phyloP scores from a whole-genome alignment of 2,888 invertebrate species.

The Brachyptera risi region DNA sequence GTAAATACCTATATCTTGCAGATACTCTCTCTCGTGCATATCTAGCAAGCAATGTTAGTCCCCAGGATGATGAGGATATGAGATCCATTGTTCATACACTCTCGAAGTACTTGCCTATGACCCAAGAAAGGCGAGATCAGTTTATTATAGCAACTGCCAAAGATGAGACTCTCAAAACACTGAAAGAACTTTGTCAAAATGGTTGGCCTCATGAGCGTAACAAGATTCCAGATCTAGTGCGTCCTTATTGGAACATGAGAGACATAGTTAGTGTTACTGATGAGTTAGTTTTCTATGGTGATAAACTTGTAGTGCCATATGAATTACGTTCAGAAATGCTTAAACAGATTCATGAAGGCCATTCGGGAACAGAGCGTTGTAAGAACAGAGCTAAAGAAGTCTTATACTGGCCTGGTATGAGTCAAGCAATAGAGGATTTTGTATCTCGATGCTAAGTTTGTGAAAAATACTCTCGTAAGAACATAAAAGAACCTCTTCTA shows the following conservation, averaged over 20 bases:
- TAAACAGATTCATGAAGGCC: slow-evolving; percentile 12
- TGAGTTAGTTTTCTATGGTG: no score
- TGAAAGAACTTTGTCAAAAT: neutral
- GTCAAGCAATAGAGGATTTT: slow-evolving; percentile 36
- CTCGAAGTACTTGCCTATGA: neutral
- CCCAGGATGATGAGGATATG: neutral
- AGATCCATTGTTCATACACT: no score
- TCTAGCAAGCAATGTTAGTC: neutral
- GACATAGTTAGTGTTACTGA: no score
- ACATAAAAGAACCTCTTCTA: slow-evolving; percentile 32
- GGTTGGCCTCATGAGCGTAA: neutral
- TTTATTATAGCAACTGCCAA: neutral
- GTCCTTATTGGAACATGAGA: neutral
- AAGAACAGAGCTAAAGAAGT: neutral
- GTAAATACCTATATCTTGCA: neutral
- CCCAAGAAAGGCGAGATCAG: neutral
- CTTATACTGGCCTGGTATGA: no score
- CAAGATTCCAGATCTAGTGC: neutral
- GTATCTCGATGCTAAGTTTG: slow-evolving; percentile 20
- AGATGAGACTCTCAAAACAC: neutral
- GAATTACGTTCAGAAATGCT: no score
- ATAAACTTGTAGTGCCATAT: no score
- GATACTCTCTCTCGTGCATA: slow-evolving; percentile 1
- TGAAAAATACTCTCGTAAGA: slow-evolving; percentile 9
- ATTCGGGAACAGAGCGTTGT: slow-evolving; percentile 5